Evolutionary conservation across 2,888 invertebrate genomes (phyloP).

Genomic region (Dusona sp.): DNA sequence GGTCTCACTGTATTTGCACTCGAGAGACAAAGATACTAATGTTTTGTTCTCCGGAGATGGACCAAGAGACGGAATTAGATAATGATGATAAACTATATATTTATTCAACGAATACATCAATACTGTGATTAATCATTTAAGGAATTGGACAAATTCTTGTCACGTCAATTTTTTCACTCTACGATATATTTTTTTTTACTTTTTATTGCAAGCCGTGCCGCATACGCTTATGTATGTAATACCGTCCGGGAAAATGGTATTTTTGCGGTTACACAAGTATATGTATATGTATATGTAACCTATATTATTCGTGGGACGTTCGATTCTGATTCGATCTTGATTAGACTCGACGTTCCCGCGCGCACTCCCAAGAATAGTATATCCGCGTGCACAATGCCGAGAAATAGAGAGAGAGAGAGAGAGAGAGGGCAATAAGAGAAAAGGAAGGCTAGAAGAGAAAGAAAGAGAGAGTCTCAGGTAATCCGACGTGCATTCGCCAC

Average conservation of each 20-base stretch:
- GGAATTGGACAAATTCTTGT: background rate
- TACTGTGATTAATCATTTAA: background rate
- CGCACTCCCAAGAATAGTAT: constrained; percentile 55
- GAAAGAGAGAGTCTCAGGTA: constrained; percentile 76
- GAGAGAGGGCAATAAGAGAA: constrained; percentile 18
- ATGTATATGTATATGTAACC: background rate
- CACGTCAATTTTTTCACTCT: background rate
- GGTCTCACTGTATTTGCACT: background rate
- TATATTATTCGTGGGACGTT: constrained; percentile 42
- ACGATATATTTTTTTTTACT: background rate
- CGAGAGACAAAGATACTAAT: background rate
- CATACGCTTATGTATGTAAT: constrained; percentile 16
- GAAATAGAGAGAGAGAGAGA: constrained; percentile 41
- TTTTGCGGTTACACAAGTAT: constrained; percentile 25
- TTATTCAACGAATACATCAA: background rate
- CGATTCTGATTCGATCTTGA: constrained; percentile 68
- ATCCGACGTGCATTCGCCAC: constrained; percentile 74
- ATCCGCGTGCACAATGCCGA: constrained; percentile 56
- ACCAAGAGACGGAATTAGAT: too few relatives aligned
- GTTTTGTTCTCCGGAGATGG: background rate
- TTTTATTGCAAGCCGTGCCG: background rate
- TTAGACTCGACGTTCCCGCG: constrained; percentile 55
- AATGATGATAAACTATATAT: too few relatives aligned
- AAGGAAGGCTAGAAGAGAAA: constrained; percentile 54
- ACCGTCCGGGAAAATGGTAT: constrained; percentile 18